A percentile compares a stretch with the other conserved stretches of the same genome.
Conservation (phyloP, 2,113 vertebrate genomes). For the Cheilinus undulatus region DNA sequence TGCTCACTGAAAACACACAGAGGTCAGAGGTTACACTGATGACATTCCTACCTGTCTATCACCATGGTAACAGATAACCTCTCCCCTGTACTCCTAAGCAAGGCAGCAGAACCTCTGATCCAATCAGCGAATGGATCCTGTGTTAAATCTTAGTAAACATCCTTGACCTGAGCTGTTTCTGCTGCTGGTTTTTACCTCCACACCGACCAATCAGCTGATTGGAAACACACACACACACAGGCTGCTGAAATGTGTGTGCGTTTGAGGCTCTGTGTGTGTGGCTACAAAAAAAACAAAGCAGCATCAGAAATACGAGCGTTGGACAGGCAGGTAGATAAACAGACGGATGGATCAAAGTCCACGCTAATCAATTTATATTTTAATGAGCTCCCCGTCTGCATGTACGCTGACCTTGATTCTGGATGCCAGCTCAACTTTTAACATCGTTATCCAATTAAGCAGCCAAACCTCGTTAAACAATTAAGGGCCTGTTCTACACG, state of each 20-base stretch:
- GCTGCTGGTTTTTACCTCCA: no score
- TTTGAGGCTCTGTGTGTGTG: slow-evolving; percentile 1
- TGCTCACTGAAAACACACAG: slow-evolving; percentile 84
- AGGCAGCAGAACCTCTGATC: slow-evolving; percentile 20
- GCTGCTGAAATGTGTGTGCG: neutral
- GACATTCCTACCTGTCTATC: slow-evolving; percentile 16
- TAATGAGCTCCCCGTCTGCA: slow-evolving; percentile 75
- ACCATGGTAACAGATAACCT: neutral
- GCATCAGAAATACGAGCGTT: slow-evolving; percentile 54
- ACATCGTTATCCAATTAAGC: slow-evolving; percentile 55
- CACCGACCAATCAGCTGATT: no score
- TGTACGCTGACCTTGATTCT: slow-evolving; percentile 65
- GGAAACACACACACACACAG: slow-evolving; percentile 2
- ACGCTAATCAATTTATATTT: slow-evolving; percentile 78
- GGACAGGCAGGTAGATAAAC: slow-evolving; percentile 57
- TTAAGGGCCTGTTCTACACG: slow-evolving; percentile 39
- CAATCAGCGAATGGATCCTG: slow-evolving; percentile 60
- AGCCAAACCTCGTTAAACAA: slow-evolving; percentile 63
- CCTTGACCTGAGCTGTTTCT: no score
- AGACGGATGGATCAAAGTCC: slow-evolving; percentile 75
- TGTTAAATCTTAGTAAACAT: slow-evolving; percentile 5
- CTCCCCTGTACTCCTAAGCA: slow-evolving; percentile 24
- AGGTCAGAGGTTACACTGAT: slow-evolving; percentile 40
- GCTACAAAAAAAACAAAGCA: slow-evolving; percentile 30
- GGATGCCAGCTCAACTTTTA: slow-evolving; percentile 52